Base-by-base conservation (phyloP, 2,888 invertebrate genomes). In the Drosophila demipolita region DNA sequence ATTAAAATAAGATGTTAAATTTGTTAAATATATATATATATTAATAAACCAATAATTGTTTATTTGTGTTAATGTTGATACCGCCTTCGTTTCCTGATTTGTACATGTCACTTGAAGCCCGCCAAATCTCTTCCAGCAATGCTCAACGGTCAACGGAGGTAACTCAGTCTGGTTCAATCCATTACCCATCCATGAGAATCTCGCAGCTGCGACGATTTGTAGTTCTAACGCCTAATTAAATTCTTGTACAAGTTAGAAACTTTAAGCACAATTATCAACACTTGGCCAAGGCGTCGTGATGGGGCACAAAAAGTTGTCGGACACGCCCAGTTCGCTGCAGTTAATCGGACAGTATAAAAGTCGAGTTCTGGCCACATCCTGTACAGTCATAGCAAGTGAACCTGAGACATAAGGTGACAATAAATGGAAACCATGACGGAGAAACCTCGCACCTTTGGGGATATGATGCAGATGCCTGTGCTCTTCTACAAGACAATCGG, bases 401-500 rank as follows among this genome's bases (percentile, higher is more conserved):
- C 33, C 11, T 9, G 5, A 20, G n/a, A 35, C 35, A 23, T 36
- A 20, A 49, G 17, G n/a, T 11, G 17, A 29, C 5, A 50, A n/a
- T 23, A 17, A 38, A 45, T 32, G 6, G 20, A n/a, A 38, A 57
- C 26, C 20, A 87, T 80, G 85, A 71, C 59, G 9, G 57, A 49
- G 3, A 23, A 40, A 23, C 60, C 76, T 0, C 67, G 76, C 20
- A 76, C 74, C 32, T 91, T 89, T 52, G 66, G 38, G 23, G 80
- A 90, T 1, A 72, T 91, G 63, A 82, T 91, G 83, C 55, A 72
- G 29, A 74, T 89, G 52, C 90, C 91, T 0, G 82, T 91, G 36
- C 50, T 68, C 0, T 88, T 91, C 26, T 91, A 90, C 38, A 75
- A 77, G 57, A 87, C 81, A 1, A 91, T 91, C 35, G 91, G 91